A percentile compares a stretch with the other conserved stretches of the same genome.
These are phyloP conservation scores for Mionectes olivaceus DNA, from an alignment of 2,797 vertebrate species.

Conservation along the genomic window DNA sequence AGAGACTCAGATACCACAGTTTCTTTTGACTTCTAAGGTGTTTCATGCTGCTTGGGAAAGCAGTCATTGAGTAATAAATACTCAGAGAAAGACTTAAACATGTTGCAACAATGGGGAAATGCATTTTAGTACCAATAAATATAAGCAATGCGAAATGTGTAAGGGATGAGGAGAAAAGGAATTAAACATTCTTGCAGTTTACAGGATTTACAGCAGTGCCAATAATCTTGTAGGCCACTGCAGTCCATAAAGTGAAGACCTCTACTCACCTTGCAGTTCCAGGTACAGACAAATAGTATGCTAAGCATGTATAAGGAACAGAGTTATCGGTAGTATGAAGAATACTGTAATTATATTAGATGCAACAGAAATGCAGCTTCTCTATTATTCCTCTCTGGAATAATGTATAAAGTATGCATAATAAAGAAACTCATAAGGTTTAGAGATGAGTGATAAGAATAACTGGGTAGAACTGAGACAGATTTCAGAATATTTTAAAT, in stretches of 20 bases:
- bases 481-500: not conserved
- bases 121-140: not conserved
- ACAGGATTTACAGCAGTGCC: not conserved
- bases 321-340: not conserved
- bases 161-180: not conserved
- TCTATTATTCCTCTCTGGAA: not conserved
- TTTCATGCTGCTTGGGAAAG: not conserved
- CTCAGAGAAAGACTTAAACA: not conserved
- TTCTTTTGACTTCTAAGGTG: not conserved
- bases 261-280: not conserved
- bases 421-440: not conserved
- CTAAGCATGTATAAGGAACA: not conserved
- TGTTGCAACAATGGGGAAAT: not conserved
- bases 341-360: not conserved
- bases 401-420: not conserved
- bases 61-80: not conserved
- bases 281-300: not conserved
- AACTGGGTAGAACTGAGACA: not conserved
- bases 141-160: not conserved
- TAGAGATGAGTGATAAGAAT: not conserved
- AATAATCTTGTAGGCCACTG: not conserved
- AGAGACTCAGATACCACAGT: not conserved
- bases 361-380: not conserved
- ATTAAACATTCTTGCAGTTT: not conserved
- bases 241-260: not conserved